These are phyloP conservation scores for Pao palembangensis DNA, from an alignment of 2,113 vertebrate genomes.

Conservation along the genomic window DNA sequence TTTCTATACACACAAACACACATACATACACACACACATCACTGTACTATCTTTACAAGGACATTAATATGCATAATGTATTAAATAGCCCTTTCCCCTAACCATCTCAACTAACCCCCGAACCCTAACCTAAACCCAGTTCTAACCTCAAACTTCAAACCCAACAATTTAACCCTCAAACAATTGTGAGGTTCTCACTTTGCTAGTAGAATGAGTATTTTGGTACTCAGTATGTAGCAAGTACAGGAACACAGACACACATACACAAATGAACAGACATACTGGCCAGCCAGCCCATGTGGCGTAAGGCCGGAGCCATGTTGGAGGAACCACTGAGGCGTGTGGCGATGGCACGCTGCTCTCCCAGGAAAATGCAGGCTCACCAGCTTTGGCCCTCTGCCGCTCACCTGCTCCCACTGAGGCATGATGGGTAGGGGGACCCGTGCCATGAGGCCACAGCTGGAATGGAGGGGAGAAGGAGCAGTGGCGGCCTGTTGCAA, in stretches of 20 bases:
- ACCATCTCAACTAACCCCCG: no score
- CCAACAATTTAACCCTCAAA: no score
- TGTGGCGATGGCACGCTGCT: conserved; percentile 49
- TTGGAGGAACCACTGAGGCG: conserved; percentile 73
- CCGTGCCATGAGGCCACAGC: conserved; percentile 71
- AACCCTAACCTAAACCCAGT: no score
- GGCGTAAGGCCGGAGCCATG: conserved; percentile 70
- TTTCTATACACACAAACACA: conserved; percentile 45
- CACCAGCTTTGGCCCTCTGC: conserved; percentile 57
- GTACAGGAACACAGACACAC: conserved; percentile 15
- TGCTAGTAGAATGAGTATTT: no score
- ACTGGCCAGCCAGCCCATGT: conserved; percentile 66
- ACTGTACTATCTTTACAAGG: no score
- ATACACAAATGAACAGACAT: conserved; percentile 45
- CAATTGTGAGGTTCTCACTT: no score
- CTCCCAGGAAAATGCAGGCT: conserved; percentile 58
- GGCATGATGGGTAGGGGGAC: conserved; percentile 71
- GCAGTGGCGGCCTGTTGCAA: conserved; percentile 55
- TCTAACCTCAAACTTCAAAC: no score
- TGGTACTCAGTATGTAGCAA: no score
- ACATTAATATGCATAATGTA: no score
- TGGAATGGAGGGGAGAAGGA: conserved; percentile 52
- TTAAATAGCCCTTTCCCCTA: no score
- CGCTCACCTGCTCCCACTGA: conserved; percentile 75
- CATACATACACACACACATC: conserved; percentile 38